Conservation (phyloP, 2,797 vertebrate species). For the Artibeus jamaicensis region DNA sequence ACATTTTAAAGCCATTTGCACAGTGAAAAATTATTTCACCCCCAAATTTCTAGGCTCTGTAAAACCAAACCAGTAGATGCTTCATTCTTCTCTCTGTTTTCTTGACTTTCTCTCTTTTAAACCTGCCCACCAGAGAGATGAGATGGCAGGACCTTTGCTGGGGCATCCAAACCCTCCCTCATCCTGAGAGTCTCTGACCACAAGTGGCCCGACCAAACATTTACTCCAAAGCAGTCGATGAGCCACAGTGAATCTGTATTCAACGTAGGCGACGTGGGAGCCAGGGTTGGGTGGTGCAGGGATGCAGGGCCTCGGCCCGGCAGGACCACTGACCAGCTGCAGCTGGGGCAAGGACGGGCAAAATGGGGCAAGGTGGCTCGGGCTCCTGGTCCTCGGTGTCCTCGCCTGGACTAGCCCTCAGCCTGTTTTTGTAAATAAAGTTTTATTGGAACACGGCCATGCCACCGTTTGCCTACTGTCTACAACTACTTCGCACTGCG, state of each 20-base stretch:
- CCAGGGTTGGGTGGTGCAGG: rapidly evolving
- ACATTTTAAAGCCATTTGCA: background rate
- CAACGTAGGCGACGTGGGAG: rapidly evolving
- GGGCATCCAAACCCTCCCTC: background rate
- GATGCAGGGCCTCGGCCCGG: background rate
- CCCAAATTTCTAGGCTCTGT: background rate
- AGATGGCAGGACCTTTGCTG: background rate
- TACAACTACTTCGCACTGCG: background rate
- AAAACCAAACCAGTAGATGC: background rate
- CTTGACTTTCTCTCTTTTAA: background rate
- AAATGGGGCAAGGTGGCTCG: too few relatives aligned
- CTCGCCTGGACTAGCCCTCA: background rate
- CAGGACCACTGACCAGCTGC: background rate
- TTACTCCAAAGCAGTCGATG: background rate
- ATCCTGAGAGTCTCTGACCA: background rate
- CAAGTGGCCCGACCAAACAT: background rate
- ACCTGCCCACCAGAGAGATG: background rate
- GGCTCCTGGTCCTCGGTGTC: background rate
- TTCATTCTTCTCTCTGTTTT: background rate
- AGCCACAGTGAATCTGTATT: background rate
- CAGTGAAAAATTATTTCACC: background rate
- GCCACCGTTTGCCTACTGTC: background rate
- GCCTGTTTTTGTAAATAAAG: background rate
- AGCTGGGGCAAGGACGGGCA: background rate
- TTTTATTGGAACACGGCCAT: background rate